These are phyloP conservation scores for Macrosiphum euphorbiae DNA, from an alignment of 2,888 invertebrate genomes.

Conservation along the genomic window DNA sequence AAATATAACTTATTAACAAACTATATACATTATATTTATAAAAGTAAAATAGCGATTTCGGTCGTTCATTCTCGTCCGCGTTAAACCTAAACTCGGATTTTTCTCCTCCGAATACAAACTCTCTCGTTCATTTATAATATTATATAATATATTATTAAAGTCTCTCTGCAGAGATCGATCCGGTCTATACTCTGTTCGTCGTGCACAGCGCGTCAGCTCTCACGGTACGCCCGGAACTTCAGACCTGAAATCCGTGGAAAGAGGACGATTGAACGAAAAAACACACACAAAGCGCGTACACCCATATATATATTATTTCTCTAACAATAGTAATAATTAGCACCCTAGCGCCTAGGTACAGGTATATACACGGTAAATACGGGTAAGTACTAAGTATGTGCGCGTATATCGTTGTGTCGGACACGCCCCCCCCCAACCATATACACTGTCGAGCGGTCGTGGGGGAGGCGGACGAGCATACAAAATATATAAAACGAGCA, in stretches of 20 bases:
- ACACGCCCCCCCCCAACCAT: background rate
- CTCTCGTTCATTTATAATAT: too few relatives aligned
- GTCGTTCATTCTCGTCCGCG: too few relatives aligned
- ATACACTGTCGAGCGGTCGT: background rate
- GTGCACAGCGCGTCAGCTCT: background rate
- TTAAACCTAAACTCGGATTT: too few relatives aligned
- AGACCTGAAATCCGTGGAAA: background rate
- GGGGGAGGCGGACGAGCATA: constrained; percentile 7
- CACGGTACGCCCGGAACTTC: background rate
- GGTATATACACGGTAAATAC: background rate
- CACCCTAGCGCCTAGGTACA: constrained; percentile 40
- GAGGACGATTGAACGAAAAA: background rate
- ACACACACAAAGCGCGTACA: background rate
- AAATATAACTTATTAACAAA: too few relatives aligned
- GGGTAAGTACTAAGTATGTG: background rate
- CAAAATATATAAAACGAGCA: background rate
- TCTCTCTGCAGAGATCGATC: background rate
- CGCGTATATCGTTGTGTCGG: background rate
- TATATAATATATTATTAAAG: background rate
- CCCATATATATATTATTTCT: background rate
- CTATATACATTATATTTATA: too few relatives aligned
- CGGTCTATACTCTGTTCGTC: background rate
- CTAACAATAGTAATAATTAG: constrained; percentile 43
- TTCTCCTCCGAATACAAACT: too few relatives aligned
- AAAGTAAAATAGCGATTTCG: too few relatives aligned